phyloP scores from a whole-genome alignment of 2,113 vertebrate species.

The Gracilinanus agilis region DNA sequence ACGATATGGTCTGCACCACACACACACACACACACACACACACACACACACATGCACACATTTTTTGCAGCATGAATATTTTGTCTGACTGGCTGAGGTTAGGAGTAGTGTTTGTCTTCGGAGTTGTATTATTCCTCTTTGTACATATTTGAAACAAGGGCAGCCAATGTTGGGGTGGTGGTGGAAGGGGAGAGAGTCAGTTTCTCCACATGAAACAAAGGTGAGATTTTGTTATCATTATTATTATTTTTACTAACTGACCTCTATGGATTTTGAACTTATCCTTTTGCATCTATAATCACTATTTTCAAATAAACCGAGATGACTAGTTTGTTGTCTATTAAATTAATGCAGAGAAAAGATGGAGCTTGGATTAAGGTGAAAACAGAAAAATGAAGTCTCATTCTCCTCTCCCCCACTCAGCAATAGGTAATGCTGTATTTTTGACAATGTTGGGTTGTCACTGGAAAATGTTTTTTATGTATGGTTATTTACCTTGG shows the following conservation, averaged over 20 bases:
- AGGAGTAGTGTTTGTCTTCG: background rate
- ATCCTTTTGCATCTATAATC: background rate
- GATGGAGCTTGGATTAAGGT: background rate
- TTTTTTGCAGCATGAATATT: background rate
- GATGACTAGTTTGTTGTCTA: slow-evolving; percentile 14
- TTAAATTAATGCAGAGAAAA: background rate
- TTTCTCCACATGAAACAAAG: background rate
- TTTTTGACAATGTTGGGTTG: slow-evolving; percentile 48
- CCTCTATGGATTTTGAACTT: background rate
- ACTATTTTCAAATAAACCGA: background rate
- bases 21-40: background rate
- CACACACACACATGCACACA: background rate
- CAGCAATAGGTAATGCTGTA: slow-evolving; percentile 1
- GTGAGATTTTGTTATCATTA: no score
- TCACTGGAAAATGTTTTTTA: slow-evolving; percentile 59
- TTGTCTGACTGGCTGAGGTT: background rate
- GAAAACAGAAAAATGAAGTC: slow-evolving; percentile 15
- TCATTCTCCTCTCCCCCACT: background rate
- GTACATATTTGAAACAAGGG: background rate
- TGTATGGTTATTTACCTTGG: slow-evolving; percentile 51
- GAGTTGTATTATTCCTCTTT: background rate
- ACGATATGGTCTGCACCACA: background rate
- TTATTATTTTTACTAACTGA: slow-evolving; percentile 11
- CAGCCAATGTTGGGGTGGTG: background rate
- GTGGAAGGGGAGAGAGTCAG: background rate